Evolutionary conservation across 2,797 vertebrate genomes (phyloP).

Genomic region (Xenopus petersii): DNA sequence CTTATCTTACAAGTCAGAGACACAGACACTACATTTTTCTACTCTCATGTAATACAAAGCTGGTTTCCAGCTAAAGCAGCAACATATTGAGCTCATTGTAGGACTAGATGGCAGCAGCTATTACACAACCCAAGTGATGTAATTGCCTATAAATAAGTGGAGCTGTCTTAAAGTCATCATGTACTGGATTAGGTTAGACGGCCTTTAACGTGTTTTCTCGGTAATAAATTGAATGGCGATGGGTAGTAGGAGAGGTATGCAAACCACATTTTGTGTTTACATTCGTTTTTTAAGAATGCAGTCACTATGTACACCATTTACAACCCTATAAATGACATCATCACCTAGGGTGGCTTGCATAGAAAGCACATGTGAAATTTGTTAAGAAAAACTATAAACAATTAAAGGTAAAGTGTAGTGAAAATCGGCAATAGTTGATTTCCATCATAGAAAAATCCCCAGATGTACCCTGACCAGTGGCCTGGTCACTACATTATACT

Average conservation of each 20-base stretch:
- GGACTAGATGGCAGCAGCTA: not conserved
- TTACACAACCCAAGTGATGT: slow-evolving; percentile 23
- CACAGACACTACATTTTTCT: too few species aligned
- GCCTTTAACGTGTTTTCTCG: slow-evolving; percentile 16
- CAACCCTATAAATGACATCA: slow-evolving; percentile 43
- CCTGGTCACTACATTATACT: too few species aligned
- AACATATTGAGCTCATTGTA: too few species aligned
- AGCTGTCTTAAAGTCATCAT: slow-evolving; percentile 17
- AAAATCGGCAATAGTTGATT: too few species aligned
- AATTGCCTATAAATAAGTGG: slow-evolving; percentile 12
- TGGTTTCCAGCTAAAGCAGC: too few species aligned
- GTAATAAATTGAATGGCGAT: slow-evolving; percentile 15
- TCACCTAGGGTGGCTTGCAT: slow-evolving; percentile 10
- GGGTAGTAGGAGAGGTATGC: slow-evolving; percentile 6
- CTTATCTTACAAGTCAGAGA: too few species aligned
- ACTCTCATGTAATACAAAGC: too few species aligned
- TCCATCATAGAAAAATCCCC: too few species aligned
- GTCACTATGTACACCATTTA: slow-evolving; percentile 32
- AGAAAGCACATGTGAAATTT: slow-evolving; percentile 7
- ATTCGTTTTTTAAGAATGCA: slow-evolving; percentile 29
- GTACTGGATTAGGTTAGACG: not conserved
- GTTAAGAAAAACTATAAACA: not conserved
- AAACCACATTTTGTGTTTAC: slow-evolving; percentile 32
- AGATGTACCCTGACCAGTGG: too few species aligned
- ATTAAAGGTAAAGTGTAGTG: not conserved